Evolutionary conservation across 2,797 vertebrate species (phyloP).

Genomic region (Sarcophilus harrisii): DNA sequence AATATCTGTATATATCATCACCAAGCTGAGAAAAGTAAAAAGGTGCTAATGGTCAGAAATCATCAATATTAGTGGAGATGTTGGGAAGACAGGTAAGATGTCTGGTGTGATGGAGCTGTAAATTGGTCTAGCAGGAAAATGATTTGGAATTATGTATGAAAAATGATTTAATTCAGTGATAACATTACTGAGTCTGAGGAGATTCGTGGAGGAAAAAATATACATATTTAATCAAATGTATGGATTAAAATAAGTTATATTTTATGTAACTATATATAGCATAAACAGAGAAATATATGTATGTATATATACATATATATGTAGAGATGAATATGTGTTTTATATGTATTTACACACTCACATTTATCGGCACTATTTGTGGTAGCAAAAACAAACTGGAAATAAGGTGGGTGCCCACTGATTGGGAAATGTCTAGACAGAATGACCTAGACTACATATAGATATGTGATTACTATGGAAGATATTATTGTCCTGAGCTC

Average conservation of each 20-base stretch:
- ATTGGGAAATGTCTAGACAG: background rate
- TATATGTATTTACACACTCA: background rate
- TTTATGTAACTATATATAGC: background rate
- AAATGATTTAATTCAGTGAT: background rate
- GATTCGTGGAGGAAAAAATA: background rate
- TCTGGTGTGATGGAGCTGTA: background rate
- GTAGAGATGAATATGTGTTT: background rate
- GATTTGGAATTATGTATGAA: background rate
- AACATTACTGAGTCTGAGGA: background rate
- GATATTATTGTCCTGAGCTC: background rate
- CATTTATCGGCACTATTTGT: background rate
- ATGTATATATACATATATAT: background rate
- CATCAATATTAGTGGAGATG: background rate
- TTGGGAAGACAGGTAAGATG: background rate
- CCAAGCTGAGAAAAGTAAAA: background rate
- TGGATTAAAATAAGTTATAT: background rate
- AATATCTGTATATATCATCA: background rate
- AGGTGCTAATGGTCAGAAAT: background rate
- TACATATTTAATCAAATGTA: background rate
- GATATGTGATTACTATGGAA: background rate
- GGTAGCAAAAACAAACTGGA: background rate
- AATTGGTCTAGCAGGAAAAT: background rate
- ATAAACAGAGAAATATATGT: background rate
- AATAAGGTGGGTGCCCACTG: background rate
- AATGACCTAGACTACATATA: background rate